A percentile compares a stretch with the other conserved stretches of the same genome.
Evolutionary conservation across 37 sponge, comb jelly and placozoan species (phyloP).

Genomic region (Halisarca cf. caerulea): DNA sequence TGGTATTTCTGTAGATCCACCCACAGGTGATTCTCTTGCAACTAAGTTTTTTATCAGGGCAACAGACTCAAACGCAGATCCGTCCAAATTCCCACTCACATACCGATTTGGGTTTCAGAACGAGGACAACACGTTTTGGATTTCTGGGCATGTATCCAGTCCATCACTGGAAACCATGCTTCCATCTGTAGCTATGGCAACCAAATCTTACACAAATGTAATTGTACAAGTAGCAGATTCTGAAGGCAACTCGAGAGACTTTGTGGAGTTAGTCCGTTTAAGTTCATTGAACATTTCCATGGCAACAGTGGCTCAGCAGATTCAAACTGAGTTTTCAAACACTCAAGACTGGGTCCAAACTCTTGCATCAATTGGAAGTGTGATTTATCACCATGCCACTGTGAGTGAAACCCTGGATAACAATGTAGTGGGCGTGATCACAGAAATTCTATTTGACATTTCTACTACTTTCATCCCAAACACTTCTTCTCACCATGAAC

Average conservation of each 20-base stretch:
- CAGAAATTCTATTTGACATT: slow-evolving; percentile 22
- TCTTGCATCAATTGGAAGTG: slow-evolving; percentile 12
- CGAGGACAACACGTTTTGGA: slow-evolving; percentile 21
- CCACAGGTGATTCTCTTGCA: slow-evolving; percentile 47
- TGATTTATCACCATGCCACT: slow-evolving; percentile 8
- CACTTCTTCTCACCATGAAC: slow-evolving; percentile 29
- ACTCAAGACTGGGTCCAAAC: slow-evolving; percentile 43
- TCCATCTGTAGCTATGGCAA: slow-evolving; percentile 27
- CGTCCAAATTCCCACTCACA: slow-evolving; percentile 33
- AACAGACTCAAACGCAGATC: not conserved
- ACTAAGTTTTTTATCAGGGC: slow-evolving; percentile 49
- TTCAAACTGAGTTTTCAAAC: not conserved
- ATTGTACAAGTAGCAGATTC: slow-evolving; percentile 43
- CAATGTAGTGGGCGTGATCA: not conserved
- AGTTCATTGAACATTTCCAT: not conserved
- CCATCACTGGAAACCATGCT: slow-evolving; percentile 8
- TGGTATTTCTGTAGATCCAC: slow-evolving; percentile 24
- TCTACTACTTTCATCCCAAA: slow-evolving; percentile 27
- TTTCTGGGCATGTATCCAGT: slow-evolving; percentile 40
- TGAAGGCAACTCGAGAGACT: slow-evolving; percentile 33
- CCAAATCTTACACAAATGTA: not conserved
- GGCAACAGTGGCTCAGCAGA: not conserved
- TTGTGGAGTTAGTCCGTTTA: slow-evolving; percentile 3
- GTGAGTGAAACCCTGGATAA: not conserved
- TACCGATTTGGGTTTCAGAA: slow-evolving; percentile 63